phyloP scores from a whole-genome alignment of 2,113 vertebrate species.

The Hemibates koningsi region DNA sequence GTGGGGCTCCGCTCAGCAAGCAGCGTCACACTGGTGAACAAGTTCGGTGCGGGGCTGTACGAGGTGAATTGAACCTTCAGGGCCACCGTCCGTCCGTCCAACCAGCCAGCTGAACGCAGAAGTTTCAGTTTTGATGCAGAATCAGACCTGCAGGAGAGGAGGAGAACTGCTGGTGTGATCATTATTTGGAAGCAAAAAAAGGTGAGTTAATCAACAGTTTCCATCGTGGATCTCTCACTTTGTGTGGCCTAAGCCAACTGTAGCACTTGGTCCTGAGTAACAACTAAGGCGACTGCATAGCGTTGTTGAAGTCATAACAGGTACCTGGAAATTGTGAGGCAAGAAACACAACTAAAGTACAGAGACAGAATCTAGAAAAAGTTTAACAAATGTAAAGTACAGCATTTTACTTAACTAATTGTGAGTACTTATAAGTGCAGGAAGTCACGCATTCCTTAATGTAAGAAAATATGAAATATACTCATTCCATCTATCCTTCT shows the following conservation, averaged over 20 bases:
- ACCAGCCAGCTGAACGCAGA: conserved; percentile 55
- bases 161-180: neutral
- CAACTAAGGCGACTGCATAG: conserved; percentile 27
- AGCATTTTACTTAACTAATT: neutral
- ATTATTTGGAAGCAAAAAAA: neutral
- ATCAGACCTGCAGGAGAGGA: conserved; percentile 46
- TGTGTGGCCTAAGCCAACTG: conserved; percentile 59
- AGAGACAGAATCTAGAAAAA: neutral
- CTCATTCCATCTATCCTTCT: neutral
- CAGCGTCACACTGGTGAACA: conserved; percentile 70
- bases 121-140: conserved; percentile 36
- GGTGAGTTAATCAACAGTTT: neutral
- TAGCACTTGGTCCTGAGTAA: neutral
- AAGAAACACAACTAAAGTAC: neutral
- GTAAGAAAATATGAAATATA: neutral
- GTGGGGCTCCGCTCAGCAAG: conserved; percentile 7
- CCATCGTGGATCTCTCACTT: conserved; percentile 52
- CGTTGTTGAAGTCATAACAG: neutral
- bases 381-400: neutral
- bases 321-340: neutral
- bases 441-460: neutral
- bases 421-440: neutral
- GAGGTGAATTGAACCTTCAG: conserved; percentile 66
- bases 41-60: conserved; percentile 60
- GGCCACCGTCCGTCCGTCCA: conserved; percentile 20